Evolutionary conservation across 2,113 vertebrate genomes (phyloP).

Genomic region (Garra rufa): DNA sequence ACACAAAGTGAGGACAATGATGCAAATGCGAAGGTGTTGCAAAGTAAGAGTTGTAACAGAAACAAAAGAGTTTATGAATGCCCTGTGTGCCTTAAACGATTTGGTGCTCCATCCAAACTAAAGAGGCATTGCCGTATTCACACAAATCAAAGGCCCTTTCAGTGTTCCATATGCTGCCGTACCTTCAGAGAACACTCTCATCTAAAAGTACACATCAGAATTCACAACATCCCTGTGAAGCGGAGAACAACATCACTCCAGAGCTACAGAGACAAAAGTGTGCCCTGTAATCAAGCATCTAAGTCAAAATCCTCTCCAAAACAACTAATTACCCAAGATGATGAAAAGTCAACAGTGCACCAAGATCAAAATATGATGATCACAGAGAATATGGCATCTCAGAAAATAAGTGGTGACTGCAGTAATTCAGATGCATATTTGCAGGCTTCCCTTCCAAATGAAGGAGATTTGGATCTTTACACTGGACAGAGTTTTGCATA

Average conservation of each 20-base stretch:
- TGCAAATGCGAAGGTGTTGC: neutral
- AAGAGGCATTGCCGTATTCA: conserved; percentile 84
- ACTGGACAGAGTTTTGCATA: neutral
- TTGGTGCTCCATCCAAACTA: conserved; percentile 81
- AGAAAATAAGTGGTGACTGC: neutral
- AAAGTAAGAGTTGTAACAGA: too few relatives aligned
- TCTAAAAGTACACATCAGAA: conserved; percentile 82
- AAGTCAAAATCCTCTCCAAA: neutral
- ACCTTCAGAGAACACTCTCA: conserved; percentile 83
- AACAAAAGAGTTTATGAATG: conserved; percentile 69
- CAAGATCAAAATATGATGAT: neutral
- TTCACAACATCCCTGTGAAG: conserved; percentile 67
- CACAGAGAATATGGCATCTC: neutral
- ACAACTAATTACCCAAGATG: neutral
- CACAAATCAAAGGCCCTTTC: conserved; percentile 83
- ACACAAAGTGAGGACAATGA: too few relatives aligned
- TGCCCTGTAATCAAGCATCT: neutral
- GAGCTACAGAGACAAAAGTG: neutral
- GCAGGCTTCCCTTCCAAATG: neutral
- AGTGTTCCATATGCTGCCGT: conserved; percentile 80
- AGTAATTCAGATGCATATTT: neutral
- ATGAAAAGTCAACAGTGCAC: neutral
- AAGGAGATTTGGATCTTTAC: too few relatives aligned
- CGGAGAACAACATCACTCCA: neutral
- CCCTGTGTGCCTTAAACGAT: conserved; percentile 81